These are phyloP conservation scores for Dioctria rufipes DNA, from an alignment of 2,888 invertebrate genomes.

Conservation along the genomic window DNA sequence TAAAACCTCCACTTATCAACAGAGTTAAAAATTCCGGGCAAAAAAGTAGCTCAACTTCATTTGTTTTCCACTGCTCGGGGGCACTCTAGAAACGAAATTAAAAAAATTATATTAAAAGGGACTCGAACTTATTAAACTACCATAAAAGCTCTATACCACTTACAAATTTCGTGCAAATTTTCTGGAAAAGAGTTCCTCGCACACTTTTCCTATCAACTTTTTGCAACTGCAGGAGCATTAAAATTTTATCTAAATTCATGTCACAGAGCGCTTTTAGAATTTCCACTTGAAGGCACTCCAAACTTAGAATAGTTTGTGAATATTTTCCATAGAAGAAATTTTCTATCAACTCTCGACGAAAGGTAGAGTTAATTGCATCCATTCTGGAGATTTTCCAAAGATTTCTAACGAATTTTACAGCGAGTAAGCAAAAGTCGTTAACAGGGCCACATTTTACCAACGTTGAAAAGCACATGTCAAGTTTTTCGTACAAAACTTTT, in stretches of 20 bases:
- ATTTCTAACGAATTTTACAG: constrained; percentile 67
- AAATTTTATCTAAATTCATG: constrained; percentile 66
- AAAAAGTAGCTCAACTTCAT: constrained; percentile 64
- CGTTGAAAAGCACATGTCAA: constrained; percentile 66
- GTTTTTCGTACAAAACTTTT: constrained; percentile 69
- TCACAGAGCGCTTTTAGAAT: constrained; percentile 66
- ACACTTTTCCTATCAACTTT: constrained; percentile 61
- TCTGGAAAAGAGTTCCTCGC: constrained; percentile 65
- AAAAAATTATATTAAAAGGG: background rate
- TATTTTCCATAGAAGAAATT: constrained; percentile 69
- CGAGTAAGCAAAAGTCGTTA: constrained; percentile 60
- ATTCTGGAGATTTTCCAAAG: constrained; percentile 66
- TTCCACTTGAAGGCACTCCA: constrained; percentile 64
- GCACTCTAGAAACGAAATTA: constrained; percentile 61
- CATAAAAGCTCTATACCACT: constrained; percentile 57
- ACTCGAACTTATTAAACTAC: constrained; percentile 2
- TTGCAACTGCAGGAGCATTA: constrained; percentile 63
- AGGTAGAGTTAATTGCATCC: constrained; percentile 67
- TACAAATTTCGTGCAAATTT: constrained; percentile 67
- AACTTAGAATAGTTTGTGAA: constrained; percentile 62
- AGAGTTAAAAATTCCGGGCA: constrained; percentile 65
- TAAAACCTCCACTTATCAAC: constrained; percentile 69
- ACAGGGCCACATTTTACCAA: constrained; percentile 59
- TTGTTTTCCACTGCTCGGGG: constrained; percentile 57
- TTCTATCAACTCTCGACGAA: constrained; percentile 66